A percentile compares a stretch with the other conserved stretches of the same genome.
Evolutionary conservation across 1,140 invertebrate species (phyloP).

Genomic region (Paraescarpia echinospica): DNA sequence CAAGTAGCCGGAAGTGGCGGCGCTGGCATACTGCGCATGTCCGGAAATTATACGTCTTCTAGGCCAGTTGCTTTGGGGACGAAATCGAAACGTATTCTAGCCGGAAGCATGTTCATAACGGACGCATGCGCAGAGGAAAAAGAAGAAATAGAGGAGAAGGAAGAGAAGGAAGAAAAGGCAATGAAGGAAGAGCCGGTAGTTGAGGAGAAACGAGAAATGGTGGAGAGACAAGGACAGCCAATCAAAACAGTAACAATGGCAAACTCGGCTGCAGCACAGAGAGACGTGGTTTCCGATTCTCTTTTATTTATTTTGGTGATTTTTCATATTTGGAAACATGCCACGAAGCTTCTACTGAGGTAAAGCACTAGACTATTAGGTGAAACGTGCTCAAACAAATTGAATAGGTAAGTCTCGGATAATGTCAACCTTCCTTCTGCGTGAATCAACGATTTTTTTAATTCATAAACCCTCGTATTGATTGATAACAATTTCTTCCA

Average conservation of each 20-base stretch:
- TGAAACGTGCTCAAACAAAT: not conserved
- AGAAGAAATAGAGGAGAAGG: not conserved
- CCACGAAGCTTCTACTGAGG: not conserved
- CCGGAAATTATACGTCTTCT: not conserved
- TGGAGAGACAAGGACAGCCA: not conserved
- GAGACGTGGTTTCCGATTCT: not conserved
- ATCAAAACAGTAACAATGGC: not conserved
- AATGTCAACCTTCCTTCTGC: not conserved
- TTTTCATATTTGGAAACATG: not conserved
- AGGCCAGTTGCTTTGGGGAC: not conserved
- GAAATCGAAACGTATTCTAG: not conserved
- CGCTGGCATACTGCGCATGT: slow-evolving; percentile 11
- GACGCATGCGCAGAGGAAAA: not conserved
- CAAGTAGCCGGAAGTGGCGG: slow-evolving; percentile 2
- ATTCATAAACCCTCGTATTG: not conserved
- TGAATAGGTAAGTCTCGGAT: not conserved
- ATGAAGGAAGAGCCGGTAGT: slow-evolving; percentile 8
- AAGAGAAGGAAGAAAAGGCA: not conserved
- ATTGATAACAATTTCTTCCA: not conserved
- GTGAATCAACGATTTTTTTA: not conserved
- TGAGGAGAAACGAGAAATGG: not conserved
- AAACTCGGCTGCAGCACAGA: not conserved
- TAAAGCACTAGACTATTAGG: not conserved
- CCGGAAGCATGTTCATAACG: slow-evolving; percentile 5
- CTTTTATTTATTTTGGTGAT: not conserved